Evolutionary conservation across 2,888 invertebrate genomes (phyloP).

Genomic region (Eutolmus rufibarbis): DNA sequence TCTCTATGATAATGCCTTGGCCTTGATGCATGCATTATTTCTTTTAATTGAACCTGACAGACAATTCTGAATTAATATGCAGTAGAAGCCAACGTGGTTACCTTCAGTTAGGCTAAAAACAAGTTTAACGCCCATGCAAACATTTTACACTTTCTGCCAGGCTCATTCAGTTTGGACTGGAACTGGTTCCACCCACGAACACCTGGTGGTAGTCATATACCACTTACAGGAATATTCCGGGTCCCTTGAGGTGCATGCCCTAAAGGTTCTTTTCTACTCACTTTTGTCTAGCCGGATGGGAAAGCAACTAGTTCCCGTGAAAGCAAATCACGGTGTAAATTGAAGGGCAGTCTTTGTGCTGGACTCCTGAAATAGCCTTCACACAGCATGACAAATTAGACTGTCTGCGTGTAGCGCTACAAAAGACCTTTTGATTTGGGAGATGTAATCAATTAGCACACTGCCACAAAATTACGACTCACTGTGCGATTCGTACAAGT

Average conservation of each 20-base stretch:
- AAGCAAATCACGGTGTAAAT: neutral
- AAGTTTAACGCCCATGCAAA: conserved; percentile 21
- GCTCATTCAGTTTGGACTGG: neutral
- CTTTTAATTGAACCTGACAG: conserved; percentile 7
- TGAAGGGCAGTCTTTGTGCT: neutral
- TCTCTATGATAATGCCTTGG: neutral
- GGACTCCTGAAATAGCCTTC: neutral
- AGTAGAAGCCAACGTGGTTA: neutral
- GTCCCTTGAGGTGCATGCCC: neutral
- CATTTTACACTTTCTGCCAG: conserved; percentile 24
- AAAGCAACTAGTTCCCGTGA: neutral
- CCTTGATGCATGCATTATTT: conserved; percentile 3
- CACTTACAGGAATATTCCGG: neutral
- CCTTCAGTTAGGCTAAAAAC: neutral
- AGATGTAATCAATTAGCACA: neutral
- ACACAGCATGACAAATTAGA: neutral
- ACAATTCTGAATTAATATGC: neutral
- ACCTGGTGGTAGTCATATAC: neutral
- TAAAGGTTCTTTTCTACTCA: neutral
- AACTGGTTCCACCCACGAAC: conserved; percentile 18
- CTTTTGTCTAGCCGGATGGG: neutral
- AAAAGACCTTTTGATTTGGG: neutral
- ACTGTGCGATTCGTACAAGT: neutral
- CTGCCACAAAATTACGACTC: neutral
- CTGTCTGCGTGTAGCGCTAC: neutral